Conservation (phyloP, 2,888 invertebrate species). For the Myopa tessellatipennis region DNA sequence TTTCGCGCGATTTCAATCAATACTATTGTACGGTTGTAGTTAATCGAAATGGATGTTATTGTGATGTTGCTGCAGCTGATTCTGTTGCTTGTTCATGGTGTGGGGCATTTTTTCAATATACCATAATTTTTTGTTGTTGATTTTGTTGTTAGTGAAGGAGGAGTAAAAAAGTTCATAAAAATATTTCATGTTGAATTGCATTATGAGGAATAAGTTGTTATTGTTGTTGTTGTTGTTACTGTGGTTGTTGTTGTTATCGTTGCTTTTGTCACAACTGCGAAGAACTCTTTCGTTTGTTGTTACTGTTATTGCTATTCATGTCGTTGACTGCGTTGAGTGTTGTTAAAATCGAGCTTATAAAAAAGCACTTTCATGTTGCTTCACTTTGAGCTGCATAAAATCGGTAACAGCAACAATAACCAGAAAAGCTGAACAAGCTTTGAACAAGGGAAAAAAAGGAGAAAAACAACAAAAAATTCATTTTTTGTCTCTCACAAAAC, state of each 20-base stretch:
- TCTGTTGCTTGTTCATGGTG: background rate
- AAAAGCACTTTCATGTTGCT: background rate
- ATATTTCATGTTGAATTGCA: too few species aligned
- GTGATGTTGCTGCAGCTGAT: conserved; percentile 13
- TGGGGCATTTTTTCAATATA: background rate
- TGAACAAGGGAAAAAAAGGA: background rate
- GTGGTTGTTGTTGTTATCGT: background rate
- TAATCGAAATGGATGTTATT: conserved; percentile 21
- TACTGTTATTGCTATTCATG: background rate
- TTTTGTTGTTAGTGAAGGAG: background rate
- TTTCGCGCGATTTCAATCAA: conserved; percentile 40
- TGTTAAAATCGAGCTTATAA: background rate
- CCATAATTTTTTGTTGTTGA: background rate
- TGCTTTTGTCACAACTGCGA: background rate
- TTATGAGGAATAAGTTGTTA: too few species aligned
- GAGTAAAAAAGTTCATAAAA: too few species aligned
- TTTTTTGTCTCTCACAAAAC: too few species aligned
- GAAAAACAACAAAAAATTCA: background rate
- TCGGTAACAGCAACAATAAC: background rate
- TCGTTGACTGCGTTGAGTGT: background rate
- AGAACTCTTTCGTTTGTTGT: background rate
- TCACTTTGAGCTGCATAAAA: background rate
- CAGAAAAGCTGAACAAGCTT: too few species aligned
- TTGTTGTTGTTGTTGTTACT: too few species aligned
- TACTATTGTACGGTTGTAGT: conserved; percentile 4